Evolutionary conservation across 2,888 invertebrate species (phyloP), one percentile per base, ranked within the genome.

Genomic region (Unio pictorum): DNA sequence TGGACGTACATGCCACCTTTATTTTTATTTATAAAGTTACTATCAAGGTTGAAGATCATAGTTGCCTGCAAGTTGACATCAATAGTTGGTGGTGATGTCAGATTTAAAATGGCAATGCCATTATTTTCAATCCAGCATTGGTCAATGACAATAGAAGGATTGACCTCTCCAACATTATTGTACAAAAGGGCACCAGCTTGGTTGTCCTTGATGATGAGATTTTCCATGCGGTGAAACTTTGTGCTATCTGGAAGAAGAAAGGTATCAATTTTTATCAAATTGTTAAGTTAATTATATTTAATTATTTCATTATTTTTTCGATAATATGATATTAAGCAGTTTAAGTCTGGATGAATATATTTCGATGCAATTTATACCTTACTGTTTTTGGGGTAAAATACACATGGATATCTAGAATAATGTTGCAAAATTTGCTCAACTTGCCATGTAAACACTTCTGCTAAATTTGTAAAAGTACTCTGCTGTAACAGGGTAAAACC

Each of bases 51-150:
- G 65, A 89, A 80, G 26, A 78, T 94, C 88, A 95, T 95, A 60
- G 98, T 97, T 89, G 99, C 99, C 90, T 99, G 98, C 0, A 99
- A 93, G 86, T 98, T 96, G 75, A 99, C 91, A 84, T 93, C 93
- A 11, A n/a, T 95, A 93, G 82, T 93, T 92, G 87, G 97, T 95
- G 4, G 97, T 94, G 87, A 84, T 0, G 97, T 96, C 85, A 99
- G 96, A 89, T 99, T 99, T 86, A 97, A 97, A 45, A 99, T 91
- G 83, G 95, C 94, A 18, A 94, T 92, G 69, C 99, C 98, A 89
- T 99, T 99, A 69, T 93, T 91, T 60, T 93, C 92, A 75, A 99
- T 94, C 86, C 95, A 95, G 90, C 97, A 98, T 79, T 94, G 93
- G 75, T 95, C 95, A 1, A 98, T 92, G 0, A 96, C 95, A 18